Base-by-base conservation (phyloP, 1,140 invertebrate genomes). In the Drosophila sucinea region DNA sequence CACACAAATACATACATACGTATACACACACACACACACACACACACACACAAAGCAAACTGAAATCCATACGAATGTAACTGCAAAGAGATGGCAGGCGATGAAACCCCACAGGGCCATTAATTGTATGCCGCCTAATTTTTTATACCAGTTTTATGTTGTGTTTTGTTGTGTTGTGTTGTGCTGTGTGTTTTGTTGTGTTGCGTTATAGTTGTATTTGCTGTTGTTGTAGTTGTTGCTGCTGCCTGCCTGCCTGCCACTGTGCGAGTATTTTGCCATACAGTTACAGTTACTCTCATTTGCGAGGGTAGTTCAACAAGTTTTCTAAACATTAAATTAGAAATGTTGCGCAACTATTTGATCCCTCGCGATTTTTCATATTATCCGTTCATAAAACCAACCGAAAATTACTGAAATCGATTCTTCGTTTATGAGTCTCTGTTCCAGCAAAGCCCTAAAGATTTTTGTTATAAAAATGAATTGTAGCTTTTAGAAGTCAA, bases 21-120 rank as follows among this genome's bases (percentile, higher is more conserved):
- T 6, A 47, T 6, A 27, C 44, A 23, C n/a, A 44, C 17, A 44
- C 11, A 25, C 32, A 72, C 55, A 66, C 56, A 51, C 44, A 60
- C 61, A 35, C 62, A 35, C 56, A 47, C 32, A 67, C 33, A 55
- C 44, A 51, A 40, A 44, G 38, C 41, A 32, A 62, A 66, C 61
- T 68, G 60, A 73, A 71, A 73, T 41, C 7, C 35, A 51, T 23
- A 77, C 63, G 58, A 75, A 70, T 73, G 61, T 38, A 74, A 60
- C 75, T 73, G 66, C 41, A 79, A 73, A 73, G 77, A 67, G 68
- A 74, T 87, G 23, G 61, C 62, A 51, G 61, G 56, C 72, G 65
- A 73, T 66, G 83, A 87, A 89, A 83, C 84, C 83, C 83, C 80
- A 77, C 80, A 89, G 84, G 73, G 83, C 83, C 83, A 87, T 87